These are phyloP conservation scores for Lipophrys pholis DNA, from an alignment of 2,113 vertebrate genomes.

Conservation along the genomic window DNA sequence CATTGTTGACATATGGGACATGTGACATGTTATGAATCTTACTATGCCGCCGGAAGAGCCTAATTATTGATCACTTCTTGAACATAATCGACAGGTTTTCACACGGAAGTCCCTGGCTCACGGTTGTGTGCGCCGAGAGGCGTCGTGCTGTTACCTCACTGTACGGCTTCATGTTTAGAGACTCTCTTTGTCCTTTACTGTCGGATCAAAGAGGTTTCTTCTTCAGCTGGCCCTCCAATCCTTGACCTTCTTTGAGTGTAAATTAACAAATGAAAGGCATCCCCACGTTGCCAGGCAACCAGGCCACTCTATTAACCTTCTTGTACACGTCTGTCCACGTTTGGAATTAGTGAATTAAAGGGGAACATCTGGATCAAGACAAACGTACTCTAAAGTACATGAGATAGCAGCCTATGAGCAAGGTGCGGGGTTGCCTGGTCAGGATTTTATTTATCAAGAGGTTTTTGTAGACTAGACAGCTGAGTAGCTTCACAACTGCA, in stretches of 20 bases:
- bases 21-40: not conserved
- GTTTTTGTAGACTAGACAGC: too few relatives aligned
- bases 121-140: too few relatives aligned
- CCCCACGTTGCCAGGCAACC: slow-evolving; percentile 59
- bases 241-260: slow-evolving; percentile 57
- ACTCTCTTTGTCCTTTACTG: slow-evolving; percentile 20
- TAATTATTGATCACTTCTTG: too few relatives aligned
- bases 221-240: not conserved
- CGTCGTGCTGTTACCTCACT: not conserved
- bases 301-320: slow-evolving; percentile 38
- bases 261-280: slow-evolving; percentile 63
- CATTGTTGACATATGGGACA: not conserved
- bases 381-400: not conserved
- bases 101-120: too few relatives aligned
- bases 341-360: slow-evolving; percentile 30
- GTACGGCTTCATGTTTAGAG: slow-evolving; percentile 2
- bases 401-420: not conserved
- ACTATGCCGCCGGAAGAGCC: not conserved
- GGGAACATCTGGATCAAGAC: slow-evolving; percentile 1
- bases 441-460: too few relatives aligned
- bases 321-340: slow-evolving; percentile 20
- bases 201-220: slow-evolving; percentile 11
- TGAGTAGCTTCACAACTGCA: too few relatives aligned
- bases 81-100: too few relatives aligned
- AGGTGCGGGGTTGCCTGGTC: too few relatives aligned